A percentile compares a stretch with the other conserved stretches of the same genome.
Conservation (phyloP, 2,797 vertebrate species). For the Enteromius afrohamiltoni region DNA sequence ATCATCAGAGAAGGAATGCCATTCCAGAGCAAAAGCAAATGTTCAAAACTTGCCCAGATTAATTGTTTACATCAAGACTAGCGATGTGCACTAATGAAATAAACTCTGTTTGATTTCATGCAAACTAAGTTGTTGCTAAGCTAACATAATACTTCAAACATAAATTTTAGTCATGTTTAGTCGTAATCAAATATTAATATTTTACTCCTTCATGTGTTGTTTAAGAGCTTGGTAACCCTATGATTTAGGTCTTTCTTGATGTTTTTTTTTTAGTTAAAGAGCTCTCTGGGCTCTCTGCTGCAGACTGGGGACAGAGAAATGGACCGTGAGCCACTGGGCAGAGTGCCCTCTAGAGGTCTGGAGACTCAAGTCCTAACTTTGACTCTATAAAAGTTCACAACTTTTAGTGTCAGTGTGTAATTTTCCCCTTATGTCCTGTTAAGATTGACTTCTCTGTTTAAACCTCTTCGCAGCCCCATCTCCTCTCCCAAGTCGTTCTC, state of each 20-base stretch:
- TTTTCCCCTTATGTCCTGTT: background rate
- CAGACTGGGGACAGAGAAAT: slow-evolving; percentile 77
- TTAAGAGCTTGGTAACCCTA: background rate
- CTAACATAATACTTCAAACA: too few relatives aligned
- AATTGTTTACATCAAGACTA: too few relatives aligned
- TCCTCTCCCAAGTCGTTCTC: slow-evolving; percentile 76
- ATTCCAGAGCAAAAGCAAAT: too few relatives aligned
- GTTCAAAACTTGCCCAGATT: too few relatives aligned
- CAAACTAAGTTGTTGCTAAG: too few relatives aligned
- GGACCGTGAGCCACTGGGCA: slow-evolving; percentile 77
- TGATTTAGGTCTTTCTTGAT: background rate
- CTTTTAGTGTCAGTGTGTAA: background rate
- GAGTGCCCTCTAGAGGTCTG: slow-evolving; percentile 81
- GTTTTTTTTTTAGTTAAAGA: slow-evolving; percentile 67
- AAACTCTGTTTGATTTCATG: too few relatives aligned
- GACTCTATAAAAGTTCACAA: background rate
- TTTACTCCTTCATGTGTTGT: background rate
- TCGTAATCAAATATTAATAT: too few relatives aligned
- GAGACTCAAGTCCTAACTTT: background rate
- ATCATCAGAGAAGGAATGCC: too few relatives aligned
- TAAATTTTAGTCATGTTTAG: too few relatives aligned
- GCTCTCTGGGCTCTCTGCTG: slow-evolving; percentile 77
- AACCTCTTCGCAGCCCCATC: slow-evolving; percentile 70
- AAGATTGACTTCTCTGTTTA: background rate
- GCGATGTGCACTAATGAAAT: too few relatives aligned